These are phyloP conservation scores for Oscheius sp. DNA, from an alignment of 2,888 invertebrate species.

Conservation along the genomic window DNA sequence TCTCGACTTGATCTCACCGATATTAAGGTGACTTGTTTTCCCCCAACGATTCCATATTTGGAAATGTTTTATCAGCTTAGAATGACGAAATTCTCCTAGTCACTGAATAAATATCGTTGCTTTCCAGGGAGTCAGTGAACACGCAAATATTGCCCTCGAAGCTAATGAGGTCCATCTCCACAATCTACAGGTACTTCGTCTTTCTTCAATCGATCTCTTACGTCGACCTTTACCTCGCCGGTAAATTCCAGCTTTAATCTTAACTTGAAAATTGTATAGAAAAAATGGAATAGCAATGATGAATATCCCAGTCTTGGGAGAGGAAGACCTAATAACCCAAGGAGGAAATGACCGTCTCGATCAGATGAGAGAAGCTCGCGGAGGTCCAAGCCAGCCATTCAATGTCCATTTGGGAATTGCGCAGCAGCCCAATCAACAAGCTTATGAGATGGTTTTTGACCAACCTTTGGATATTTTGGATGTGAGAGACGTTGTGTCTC, in stretches of 20 bases:
- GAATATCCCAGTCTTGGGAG: constrained; percentile 50
- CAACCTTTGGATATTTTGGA: not conserved
- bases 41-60: no score
- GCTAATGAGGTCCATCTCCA: constrained; percentile 37
- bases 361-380: constrained; percentile 32
- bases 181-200: constrained; percentile 37
- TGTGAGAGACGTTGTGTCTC: not conserved
- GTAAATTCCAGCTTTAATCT: not conserved
- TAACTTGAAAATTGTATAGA: constrained; percentile 17
- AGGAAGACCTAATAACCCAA: constrained; percentile 44
- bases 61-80: no score
- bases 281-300: constrained; percentile 50
- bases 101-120: no score
- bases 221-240: constrained; percentile 40
- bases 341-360: constrained; percentile 32
- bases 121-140: constrained; percentile 39
- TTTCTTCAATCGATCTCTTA: constrained; percentile 52
- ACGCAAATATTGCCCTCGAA: constrained; percentile 41
- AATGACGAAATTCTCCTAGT: no score
- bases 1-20: constrained; percentile 46
- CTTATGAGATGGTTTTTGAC: constrained; percentile 17
- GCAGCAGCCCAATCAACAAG: constrained; percentile 24
- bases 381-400: not conserved
- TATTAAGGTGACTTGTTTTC: constrained; percentile 36
- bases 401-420: constrained; percentile 27